Conservation (phyloP, 2,113 vertebrate species). For the Pimephales promelas region DNA sequence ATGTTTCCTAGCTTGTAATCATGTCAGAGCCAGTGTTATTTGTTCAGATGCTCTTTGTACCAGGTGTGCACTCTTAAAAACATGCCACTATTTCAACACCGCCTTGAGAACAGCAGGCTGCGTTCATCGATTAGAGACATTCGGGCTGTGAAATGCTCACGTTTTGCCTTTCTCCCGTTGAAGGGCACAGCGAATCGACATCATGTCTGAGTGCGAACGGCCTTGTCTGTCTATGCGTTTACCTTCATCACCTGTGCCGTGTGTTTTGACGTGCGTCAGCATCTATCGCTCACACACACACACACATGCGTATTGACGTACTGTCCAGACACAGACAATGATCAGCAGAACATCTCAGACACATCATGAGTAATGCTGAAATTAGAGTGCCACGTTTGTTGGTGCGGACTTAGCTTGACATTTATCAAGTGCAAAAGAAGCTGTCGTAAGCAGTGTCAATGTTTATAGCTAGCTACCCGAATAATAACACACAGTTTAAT, state of each 20-base stretch:
- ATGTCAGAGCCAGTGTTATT: slow-evolving; percentile 15
- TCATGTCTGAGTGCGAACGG: slow-evolving; percentile 26
- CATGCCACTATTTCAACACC: slow-evolving; percentile 23
- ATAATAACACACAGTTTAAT: neutral
- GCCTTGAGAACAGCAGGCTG: neutral
- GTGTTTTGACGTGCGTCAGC: slow-evolving; percentile 2
- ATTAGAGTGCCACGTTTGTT: neutral
- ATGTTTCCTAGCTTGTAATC: slow-evolving; percentile 41
- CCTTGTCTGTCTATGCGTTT: slow-evolving; percentile 26
- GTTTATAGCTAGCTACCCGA: slow-evolving; percentile 10
- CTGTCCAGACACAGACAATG: slow-evolving; percentile 13
- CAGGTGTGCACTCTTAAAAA: slow-evolving; percentile 35
- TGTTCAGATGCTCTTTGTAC: slow-evolving; percentile 35
- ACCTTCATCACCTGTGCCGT: slow-evolving; percentile 24
- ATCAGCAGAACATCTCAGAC: slow-evolving; percentile 12
- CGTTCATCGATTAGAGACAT: slow-evolving; percentile 39
- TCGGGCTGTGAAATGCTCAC: slow-evolving; percentile 29
- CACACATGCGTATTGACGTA: slow-evolving; percentile 22
- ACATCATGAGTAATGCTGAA: slow-evolving; percentile 22
- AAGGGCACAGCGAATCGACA: slow-evolving; percentile 16
- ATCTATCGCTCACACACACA: neutral
- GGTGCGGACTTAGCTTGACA: neutral
- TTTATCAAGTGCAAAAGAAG: neutral
- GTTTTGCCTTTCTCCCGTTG: slow-evolving; percentile 32
- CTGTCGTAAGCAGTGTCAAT: neutral